phyloP scores from a whole-genome alignment of 2,888 invertebrate species.

The Rhamnusium bicolor region DNA sequence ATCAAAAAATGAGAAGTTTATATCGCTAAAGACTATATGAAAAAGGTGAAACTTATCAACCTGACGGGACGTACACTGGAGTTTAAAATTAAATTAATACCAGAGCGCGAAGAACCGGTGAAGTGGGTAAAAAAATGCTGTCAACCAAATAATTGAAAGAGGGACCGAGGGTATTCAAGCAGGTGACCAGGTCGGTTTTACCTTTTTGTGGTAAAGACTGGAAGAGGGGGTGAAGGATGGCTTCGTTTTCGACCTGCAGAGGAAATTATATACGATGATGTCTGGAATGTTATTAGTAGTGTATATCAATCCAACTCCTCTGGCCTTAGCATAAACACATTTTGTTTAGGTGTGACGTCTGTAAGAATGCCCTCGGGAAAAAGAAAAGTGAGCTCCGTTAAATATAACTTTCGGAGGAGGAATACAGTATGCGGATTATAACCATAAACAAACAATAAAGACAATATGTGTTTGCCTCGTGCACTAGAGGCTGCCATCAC shows the following conservation, averaged over 20 bases:
- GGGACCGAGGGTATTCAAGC: neutral
- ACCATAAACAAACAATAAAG: slow-evolving; percentile 41
- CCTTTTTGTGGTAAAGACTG: neutral
- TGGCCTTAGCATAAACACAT: neutral
- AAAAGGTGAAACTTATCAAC: too few species aligned
- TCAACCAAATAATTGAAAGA: neutral
- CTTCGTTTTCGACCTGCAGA: neutral
- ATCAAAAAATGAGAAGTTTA: too few species aligned
- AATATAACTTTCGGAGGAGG: slow-evolving; percentile 33
- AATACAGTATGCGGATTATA: slow-evolving; percentile 36
- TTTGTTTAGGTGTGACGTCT: slow-evolving; percentile 4
- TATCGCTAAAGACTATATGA: too few species aligned
- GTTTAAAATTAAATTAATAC: neutral
- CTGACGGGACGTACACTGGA: neutral
- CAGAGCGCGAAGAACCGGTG: neutral
- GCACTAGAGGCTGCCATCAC: slow-evolving; percentile 38
- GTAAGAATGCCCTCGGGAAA: neutral
- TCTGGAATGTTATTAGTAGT: neutral
- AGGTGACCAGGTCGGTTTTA: neutral
- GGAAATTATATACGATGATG: neutral
- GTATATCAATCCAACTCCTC: neutral
- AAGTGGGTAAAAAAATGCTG: neutral
- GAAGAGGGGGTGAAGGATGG: neutral
- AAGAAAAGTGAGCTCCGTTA: neutral
- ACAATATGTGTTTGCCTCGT: slow-evolving; percentile 40